Percentiles rank a stretch among this genome's conserved stretches.
These are phyloP conservation scores for Lepidochitona cinerea DNA, from an alignment of 2,888 invertebrate genomes.

Conservation along the genomic window DNA sequence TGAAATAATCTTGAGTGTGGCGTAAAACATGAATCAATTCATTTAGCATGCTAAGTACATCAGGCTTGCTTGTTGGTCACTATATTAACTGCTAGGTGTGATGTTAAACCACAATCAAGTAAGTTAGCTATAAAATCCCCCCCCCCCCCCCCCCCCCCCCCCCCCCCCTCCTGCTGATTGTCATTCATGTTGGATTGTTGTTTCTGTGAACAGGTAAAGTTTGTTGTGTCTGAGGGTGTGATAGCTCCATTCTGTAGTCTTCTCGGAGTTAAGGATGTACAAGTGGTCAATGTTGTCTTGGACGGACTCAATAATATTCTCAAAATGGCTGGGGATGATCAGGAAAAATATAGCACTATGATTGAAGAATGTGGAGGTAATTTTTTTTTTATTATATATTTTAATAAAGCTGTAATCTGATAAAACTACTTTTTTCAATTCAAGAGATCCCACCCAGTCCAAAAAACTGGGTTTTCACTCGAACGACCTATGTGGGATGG, in stretches of 20 bases:
- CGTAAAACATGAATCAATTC: too few species aligned
- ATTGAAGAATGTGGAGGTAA: conserved; percentile 97
- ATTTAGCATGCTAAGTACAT: too few species aligned
- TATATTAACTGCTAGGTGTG: too few species aligned
- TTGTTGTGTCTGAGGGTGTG: conserved; percentile 90
- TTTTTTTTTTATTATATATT: not conserved
- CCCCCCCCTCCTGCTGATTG: too few species aligned
- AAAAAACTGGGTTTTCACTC: not conserved
- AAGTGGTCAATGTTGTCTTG: conserved; percentile 75
- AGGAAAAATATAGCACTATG: conserved; percentile 81
- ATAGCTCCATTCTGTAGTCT: conserved; percentile 97
- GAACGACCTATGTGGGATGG: too few species aligned
- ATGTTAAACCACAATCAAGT: too few species aligned
- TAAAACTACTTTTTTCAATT: not conserved
- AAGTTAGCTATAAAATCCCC: too few species aligned
- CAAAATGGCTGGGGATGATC: conserved; percentile 87
- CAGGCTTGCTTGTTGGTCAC: too few species aligned
- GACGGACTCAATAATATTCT: conserved; percentile 99
- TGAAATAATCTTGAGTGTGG: too few species aligned
- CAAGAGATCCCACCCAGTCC: not conserved
- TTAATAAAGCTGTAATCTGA: too few species aligned
- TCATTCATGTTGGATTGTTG: too few species aligned
- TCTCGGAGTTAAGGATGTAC: conserved; percentile 94
- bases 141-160: too few species aligned
- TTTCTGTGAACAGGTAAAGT: conserved; percentile 73